Evolutionary conservation across 2,888 invertebrate genomes (phyloP).

Genomic region (Bombyx huttoni): DNA sequence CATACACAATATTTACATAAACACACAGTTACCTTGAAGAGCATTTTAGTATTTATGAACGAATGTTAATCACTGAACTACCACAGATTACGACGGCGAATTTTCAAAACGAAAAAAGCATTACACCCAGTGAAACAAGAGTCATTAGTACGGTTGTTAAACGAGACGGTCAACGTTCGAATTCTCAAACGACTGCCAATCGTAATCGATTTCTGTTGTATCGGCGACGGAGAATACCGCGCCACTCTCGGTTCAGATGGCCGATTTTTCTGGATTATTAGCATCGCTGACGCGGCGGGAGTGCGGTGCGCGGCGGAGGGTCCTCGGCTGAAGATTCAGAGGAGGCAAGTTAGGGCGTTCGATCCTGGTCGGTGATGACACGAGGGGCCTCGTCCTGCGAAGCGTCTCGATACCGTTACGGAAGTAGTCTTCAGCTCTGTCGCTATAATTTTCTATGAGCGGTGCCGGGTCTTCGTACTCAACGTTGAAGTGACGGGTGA

Average conservation of each 20-base stretch:
- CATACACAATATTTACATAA: too few species aligned
- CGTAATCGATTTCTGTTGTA: slow-evolving; percentile 54
- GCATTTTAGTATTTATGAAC: too few species aligned
- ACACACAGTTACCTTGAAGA: too few species aligned
- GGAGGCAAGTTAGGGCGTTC: slow-evolving; percentile 87
- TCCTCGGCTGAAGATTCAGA: slow-evolving; percentile 75
- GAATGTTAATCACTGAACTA: slow-evolving; percentile 2
- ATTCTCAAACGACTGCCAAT: slow-evolving; percentile 47
- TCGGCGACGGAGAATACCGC: slow-evolving; percentile 71
- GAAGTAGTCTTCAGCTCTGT: slow-evolving; percentile 59
- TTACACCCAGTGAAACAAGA: not conserved
- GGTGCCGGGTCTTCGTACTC: slow-evolving; percentile 87
- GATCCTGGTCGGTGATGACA: slow-evolving; percentile 85
- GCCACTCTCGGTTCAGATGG: slow-evolving; percentile 68
- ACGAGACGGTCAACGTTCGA: slow-evolving; percentile 58
- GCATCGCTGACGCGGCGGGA: slow-evolving; percentile 66
- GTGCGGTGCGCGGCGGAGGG: slow-evolving; percentile 62
- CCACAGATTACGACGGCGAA: slow-evolving; percentile 6
- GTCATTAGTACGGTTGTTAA: slow-evolving; percentile 11
- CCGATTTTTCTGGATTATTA: slow-evolving; percentile 55
- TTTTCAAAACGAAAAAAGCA: not conserved
- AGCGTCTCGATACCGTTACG: slow-evolving; percentile 57
- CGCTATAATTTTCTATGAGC: slow-evolving; percentile 80
- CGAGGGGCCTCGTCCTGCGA: slow-evolving; percentile 74
- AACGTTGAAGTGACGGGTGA: slow-evolving; percentile 84